Percentiles rank a stretch among this genome's conserved stretches.
phyloP scores from a whole-genome alignment of 2,113 vertebrate species.

The Cyprinodon variegatus region DNA sequence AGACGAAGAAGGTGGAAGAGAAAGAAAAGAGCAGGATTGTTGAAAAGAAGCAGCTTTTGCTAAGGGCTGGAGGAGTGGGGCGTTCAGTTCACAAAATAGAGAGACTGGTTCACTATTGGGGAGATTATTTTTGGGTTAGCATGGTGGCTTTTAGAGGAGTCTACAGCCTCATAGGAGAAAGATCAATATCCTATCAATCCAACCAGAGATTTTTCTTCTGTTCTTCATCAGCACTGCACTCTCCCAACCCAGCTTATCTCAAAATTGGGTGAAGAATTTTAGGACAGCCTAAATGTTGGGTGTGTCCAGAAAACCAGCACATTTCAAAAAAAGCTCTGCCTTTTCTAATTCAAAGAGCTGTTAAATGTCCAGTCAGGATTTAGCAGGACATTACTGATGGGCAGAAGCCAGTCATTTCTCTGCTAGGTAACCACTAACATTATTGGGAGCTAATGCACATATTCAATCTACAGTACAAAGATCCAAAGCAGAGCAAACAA shows the following conservation, averaged over 20 bases:
- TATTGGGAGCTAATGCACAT: too few species aligned
- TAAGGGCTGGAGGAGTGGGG: not conserved
- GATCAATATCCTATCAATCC: too few species aligned
- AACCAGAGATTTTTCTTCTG: too few species aligned
- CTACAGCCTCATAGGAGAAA: not conserved
- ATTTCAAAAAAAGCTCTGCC: not conserved
- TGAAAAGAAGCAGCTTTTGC: not conserved
- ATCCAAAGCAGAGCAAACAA: too few species aligned
- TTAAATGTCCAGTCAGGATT: not conserved
- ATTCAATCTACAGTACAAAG: too few species aligned
- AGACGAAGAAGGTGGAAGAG: constrained; percentile 10
- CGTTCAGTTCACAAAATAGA: constrained; percentile 33
- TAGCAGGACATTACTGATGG: not conserved
- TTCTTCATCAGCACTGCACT: too few species aligned
- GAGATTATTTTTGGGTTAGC: constrained; percentile 30
- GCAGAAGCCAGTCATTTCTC: not conserved
- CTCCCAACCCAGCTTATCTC: not conserved
- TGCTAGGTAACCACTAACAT: too few species aligned
- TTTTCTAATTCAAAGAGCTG: not conserved
- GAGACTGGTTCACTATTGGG: constrained; percentile 23
- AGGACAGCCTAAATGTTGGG: not conserved
- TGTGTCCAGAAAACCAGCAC: not conserved
- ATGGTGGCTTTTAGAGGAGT: constrained; percentile 21
- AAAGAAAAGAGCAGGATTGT: not conserved
- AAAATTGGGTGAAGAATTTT: not conserved